Evolutionary conservation across 1,140 invertebrate genomes (phyloP).

Genomic region (Eufriesea mexicana): DNA sequence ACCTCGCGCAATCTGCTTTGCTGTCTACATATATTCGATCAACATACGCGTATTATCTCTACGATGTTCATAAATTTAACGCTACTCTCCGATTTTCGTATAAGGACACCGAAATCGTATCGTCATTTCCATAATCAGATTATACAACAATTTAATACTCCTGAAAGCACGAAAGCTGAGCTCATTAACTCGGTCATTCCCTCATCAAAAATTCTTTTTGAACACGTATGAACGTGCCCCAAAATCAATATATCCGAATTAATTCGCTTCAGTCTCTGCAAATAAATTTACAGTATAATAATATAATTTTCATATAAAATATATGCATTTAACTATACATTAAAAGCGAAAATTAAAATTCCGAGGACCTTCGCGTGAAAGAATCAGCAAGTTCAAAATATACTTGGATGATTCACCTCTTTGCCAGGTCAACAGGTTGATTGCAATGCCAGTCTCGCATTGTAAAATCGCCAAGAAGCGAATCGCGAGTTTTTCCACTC

Average conservation of each 20-base stretch:
- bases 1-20: no score
- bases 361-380: no score
- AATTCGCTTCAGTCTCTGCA: no score
- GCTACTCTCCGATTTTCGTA: neutral
- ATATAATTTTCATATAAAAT: no score
- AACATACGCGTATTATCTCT: neutral
- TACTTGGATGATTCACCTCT: neutral
- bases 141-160: neutral
- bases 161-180: neutral
- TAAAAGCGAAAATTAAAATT: no score
- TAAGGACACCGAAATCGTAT: neutral
- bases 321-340: no score
- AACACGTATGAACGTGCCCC: neutral
- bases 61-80: neutral
- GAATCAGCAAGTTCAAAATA: neutral
- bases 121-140: neutral
- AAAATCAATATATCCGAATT: neutral
- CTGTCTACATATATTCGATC: no score
- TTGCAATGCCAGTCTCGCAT: neutral
- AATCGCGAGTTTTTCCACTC: neutral
- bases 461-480: neutral
- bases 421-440: neutral
- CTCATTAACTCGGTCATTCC: no score
- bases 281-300: no score
- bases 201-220: neutral